Evolutionary conservation across 2,797 vertebrate genomes (phyloP), one percentile per base, ranked within the genome.

Genomic region (Xerus rutilus): DNA sequence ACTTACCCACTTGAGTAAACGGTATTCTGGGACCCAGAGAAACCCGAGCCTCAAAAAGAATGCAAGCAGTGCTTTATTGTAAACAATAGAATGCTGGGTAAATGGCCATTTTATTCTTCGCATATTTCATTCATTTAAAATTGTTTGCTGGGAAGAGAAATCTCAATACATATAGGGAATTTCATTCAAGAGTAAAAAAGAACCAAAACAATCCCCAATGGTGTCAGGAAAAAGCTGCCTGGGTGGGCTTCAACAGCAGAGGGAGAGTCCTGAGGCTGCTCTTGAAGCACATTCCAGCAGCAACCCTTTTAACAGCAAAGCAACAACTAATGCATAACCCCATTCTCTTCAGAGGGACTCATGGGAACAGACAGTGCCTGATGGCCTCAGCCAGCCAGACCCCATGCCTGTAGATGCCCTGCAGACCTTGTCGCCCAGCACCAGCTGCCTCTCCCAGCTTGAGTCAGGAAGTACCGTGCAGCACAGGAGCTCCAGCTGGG

Each of bases 301-400:
- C 67, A 28, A 4, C 14, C 5, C 12, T 1, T 0, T 7, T 5
- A 54, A 21, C 4, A 2, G n/a, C 59, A 18, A 70, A 72, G 74
- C 10, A 3, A 30, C 59, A 8, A 6, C 74, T 67, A 12, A 9
- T 25, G 52, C 69, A n/a, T 95, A 91, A 95, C 67, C 65, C 30
- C 88, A 5, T 93, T 97, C 76, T 91, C 85, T 73, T 73, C 98
- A 99, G 99, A 99, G 99, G 94, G 99, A 99, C 93, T 98, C 99
- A 0, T 99, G 99, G 99, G 99, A 99, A 89, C 99, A 99, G 97
- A 96, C 98, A 0, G 97, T 98, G 21, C 83, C 99, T 0, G 99
- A 99, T 73, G 96, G 98, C 0, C 98, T 99, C 14, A 88, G 98
- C 96, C 99, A 99, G 96, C 86, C 98, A 0, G 99, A 99, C 0